Evolutionary conservation across 2,113 vertebrate genomes (phyloP).

Genomic region (Dipodomys spectabilis): DNA sequence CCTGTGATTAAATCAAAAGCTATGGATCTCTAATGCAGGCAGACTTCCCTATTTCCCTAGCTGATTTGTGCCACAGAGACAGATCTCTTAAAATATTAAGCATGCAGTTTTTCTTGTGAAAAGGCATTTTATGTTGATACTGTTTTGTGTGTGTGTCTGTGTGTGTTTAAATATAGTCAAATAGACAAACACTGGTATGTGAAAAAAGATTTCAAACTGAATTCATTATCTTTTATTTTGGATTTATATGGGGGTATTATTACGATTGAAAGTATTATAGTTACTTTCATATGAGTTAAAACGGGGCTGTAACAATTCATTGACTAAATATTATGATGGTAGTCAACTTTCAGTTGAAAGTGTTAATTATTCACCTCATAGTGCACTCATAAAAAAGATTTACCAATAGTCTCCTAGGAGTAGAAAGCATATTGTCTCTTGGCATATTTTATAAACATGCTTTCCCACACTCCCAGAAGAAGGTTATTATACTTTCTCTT

Average conservation of each 20-base stretch:
- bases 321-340: conserved; percentile 78
- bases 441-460: conserved; percentile 65
- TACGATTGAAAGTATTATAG: conserved; percentile 74
- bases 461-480: conserved; percentile 45
- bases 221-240: conserved; percentile 81
- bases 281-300: conserved; percentile 70
- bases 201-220: conserved; percentile 75
- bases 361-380: conserved; percentile 79
- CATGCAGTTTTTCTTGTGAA: conserved; percentile 60
- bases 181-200: conserved; percentile 52
- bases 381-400: conserved; percentile 72
- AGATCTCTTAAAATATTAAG: conserved; percentile 64
- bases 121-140: conserved; percentile 72
- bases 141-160: conserved; percentile 42
- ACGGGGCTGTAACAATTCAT: conserved; percentile 78
- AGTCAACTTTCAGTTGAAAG: conserved; percentile 75
- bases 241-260: conserved; percentile 79
- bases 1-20: conserved; percentile 66
- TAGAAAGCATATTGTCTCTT: conserved; percentile 73
- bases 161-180: conserved; percentile 71
- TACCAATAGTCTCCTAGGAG: conserved; percentile 75
- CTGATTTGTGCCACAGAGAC: conserved; percentile 64
- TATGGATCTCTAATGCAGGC: conserved; percentile 43
- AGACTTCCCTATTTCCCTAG: background rate
- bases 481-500: conserved; percentile 72